Conservation (phyloP, 2,888 invertebrate species). For the Gastracanthus pulcherrimus region DNA sequence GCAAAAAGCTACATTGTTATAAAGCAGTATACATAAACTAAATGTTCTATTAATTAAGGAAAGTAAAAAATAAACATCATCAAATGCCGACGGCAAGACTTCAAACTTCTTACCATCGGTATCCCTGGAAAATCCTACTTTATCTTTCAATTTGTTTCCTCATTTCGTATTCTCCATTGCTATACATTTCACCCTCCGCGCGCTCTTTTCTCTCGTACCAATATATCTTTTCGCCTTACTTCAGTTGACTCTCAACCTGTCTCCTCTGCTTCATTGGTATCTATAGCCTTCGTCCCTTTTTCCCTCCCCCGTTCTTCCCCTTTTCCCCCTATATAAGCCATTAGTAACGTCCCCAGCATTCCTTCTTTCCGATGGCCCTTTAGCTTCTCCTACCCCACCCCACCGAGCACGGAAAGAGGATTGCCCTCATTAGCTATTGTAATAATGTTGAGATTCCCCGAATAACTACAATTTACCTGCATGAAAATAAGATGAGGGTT, state of each 20-base stretch:
- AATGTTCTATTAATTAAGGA: neutral
- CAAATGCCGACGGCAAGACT: neutral
- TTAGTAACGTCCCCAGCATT: too few species aligned
- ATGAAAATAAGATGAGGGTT: neutral
- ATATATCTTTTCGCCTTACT: neutral
- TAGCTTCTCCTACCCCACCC: too few species aligned
- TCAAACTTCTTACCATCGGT: neutral
- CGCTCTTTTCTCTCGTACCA: too few species aligned
- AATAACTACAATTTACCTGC: neutral
- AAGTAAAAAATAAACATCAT: neutral
- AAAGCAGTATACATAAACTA: too few species aligned
- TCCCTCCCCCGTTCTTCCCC: neutral
- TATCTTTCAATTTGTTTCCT: slow-evolving; percentile 21
- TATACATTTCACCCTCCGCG: neutral
- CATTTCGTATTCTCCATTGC: slow-evolving; percentile 1
- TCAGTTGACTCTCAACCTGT: neutral
- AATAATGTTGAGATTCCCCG: neutral
- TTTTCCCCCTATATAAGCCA: neutral
- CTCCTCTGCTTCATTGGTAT: neutral
- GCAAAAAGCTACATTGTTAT: too few species aligned
- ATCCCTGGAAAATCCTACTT: neutral
- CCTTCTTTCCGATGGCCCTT: neutral
- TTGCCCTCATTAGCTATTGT: slow-evolving; percentile 3
- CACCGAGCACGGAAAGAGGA: neutral
- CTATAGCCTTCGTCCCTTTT: neutral